Conservation (phyloP, 2,113 vertebrate genomes). For the Onychostoma macrolepis region DNA sequence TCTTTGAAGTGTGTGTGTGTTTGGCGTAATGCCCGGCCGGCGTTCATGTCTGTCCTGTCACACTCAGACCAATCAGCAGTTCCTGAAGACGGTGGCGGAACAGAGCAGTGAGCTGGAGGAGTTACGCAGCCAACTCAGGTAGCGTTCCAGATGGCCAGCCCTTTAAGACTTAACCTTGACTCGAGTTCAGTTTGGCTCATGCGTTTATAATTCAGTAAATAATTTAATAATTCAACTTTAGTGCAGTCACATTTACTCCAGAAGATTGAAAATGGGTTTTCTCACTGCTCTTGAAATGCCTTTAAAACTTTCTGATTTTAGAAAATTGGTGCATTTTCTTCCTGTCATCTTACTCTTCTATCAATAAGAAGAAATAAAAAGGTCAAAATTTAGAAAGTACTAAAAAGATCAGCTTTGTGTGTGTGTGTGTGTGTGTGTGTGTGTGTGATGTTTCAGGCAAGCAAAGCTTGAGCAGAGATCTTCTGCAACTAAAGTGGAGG, state of each 20-base stretch:
- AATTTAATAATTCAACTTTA: too few species aligned
- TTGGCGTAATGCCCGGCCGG: slow-evolving; percentile 62
- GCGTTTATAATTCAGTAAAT: background rate
- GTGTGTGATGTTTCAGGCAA: slow-evolving; percentile 72
- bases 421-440: slow-evolving; percentile 2
- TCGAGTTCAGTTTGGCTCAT: background rate
- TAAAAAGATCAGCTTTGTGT: background rate
- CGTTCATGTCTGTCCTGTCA: slow-evolving; percentile 70
- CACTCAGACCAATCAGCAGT: slow-evolving; percentile 86
- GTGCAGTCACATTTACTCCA: background rate
- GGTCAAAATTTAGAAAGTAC: background rate
- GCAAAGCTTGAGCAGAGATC: slow-evolving; percentile 82
- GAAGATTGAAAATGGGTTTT: too few species aligned
- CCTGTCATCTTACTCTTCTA: background rate
- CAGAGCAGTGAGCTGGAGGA: slow-evolving; percentile 84
- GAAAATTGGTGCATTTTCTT: background rate
- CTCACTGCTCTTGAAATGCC: background rate
- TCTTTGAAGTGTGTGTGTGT: slow-evolving; percentile 24
- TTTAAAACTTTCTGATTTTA: background rate
- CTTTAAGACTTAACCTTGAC: slow-evolving; percentile 4
- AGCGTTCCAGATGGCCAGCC: slow-evolving; percentile 30
- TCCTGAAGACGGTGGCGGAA: slow-evolving; percentile 84
- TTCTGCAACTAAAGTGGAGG: slow-evolving; percentile 82
- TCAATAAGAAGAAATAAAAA: background rate
- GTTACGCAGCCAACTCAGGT: slow-evolving; percentile 86